Evolutionary conservation across 2,797 vertebrate species (phyloP).

Genomic region (Crocidura indochinensis): DNA sequence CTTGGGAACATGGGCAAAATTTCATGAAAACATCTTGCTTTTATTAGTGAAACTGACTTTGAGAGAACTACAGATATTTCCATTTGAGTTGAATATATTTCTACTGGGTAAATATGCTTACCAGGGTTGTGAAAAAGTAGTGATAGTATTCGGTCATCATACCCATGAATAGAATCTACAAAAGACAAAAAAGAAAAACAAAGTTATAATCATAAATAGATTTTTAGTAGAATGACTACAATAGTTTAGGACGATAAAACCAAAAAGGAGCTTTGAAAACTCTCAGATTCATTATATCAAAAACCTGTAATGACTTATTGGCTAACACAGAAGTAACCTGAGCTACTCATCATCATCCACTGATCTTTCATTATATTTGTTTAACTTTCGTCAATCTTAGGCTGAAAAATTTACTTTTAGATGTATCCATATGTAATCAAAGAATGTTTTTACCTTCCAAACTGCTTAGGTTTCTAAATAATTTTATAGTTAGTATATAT

Average conservation of each 20-base stretch:
- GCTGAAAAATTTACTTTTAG: background rate
- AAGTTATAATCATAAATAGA: background rate
- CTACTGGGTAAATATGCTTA: conserved; percentile 87
- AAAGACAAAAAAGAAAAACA: conserved; percentile 74
- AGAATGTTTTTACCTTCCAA: background rate
- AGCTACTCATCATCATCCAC: background rate
- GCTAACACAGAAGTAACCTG: background rate
- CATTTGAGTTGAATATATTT: background rate
- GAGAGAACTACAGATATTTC: conserved; percentile 36
- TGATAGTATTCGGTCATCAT: conserved; percentile 99
- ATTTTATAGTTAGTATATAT: background rate
- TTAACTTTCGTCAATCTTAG: background rate
- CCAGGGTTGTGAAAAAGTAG: conserved; percentile 99
- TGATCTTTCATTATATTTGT: background rate
- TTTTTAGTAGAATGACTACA: background rate
- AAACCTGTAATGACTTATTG: background rate
- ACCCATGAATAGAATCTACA: conserved; percentile 97
- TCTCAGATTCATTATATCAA: background rate
- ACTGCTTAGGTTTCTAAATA: background rate
- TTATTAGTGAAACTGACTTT: background rate
- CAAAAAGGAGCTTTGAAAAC: background rate
- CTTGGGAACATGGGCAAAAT: conserved; percentile 14
- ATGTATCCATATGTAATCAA: background rate
- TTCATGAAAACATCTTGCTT: conserved; percentile 9
- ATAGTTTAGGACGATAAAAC: background rate